Percentiles rank a stretch among this genome's conserved stretches.
Conservation (phyloP, 2,797 vertebrate genomes). For the Gymnopithys bicolor region DNA sequence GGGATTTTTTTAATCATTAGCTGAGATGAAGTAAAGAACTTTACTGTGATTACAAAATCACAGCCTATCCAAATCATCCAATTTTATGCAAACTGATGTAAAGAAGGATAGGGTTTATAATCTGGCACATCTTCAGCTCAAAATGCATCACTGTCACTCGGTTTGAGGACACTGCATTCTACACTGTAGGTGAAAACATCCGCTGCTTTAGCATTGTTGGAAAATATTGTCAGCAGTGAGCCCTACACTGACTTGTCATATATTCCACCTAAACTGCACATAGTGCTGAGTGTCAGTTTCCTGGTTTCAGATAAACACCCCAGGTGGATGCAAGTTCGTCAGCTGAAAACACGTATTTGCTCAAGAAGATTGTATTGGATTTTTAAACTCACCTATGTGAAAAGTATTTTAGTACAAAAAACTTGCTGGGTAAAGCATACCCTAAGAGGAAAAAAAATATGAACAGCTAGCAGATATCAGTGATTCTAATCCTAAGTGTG, state of each 20-base stretch:
- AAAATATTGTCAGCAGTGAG: slow-evolving; percentile 45
- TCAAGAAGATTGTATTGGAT: not conserved
- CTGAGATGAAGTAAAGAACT: not conserved
- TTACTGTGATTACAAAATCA: not conserved
- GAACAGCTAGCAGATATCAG: not conserved
- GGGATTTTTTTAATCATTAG: not conserved
- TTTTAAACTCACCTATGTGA: not conserved
- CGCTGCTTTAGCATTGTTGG: slow-evolving; percentile 30
- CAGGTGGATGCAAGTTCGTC: not conserved
- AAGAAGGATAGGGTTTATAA: slow-evolving; percentile 1
- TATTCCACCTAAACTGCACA: slow-evolving; percentile 33
- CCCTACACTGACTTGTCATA: slow-evolving; percentile 33
- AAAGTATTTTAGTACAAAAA: not conserved
- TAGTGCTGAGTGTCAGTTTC: slow-evolving; percentile 63
- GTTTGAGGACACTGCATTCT: slow-evolving; percentile 49
- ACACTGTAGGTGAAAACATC: slow-evolving; percentile 67
- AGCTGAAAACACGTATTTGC: not conserved
- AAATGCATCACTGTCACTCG: not conserved
- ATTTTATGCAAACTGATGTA: not conserved
- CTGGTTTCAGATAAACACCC: slow-evolving; percentile 62
- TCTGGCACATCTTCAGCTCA: slow-evolving; percentile 32
- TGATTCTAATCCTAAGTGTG: not conserved
- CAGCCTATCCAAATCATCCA: not conserved
- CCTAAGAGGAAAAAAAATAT: not conserved
- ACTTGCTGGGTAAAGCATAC: not conserved